Conservation (phyloP, 1,140 invertebrate genomes). For the Venturia canescens region DNA sequence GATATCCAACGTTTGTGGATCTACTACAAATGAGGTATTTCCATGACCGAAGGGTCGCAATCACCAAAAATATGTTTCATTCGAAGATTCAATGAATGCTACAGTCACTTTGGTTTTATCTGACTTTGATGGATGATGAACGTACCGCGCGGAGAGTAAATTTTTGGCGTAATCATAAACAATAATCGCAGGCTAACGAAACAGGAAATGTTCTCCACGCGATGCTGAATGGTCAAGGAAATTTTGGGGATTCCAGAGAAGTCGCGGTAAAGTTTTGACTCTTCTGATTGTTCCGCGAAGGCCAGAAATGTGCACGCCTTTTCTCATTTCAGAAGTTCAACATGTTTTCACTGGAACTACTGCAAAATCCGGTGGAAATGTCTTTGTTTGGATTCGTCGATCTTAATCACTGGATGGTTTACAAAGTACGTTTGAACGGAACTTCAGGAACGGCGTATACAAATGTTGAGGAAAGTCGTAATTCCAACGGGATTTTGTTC, state of each 20-base stretch:
- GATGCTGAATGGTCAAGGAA: background rate
- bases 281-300: background rate
- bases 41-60: too few relatives aligned
- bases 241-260: background rate
- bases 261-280: background rate
- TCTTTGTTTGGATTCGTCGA: constrained; percentile 7
- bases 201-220: constrained; percentile 25
- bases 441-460: too few relatives aligned
- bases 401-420: background rate
- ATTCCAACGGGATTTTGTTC: background rate
- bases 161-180: background rate
- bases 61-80: background rate
- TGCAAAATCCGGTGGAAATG: background rate
- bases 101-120: background rate
- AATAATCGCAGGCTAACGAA: constrained; percentile 1
- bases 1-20: constrained; percentile 28
- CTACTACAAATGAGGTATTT: constrained; percentile 18
- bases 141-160: background rate
- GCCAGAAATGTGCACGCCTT: background rate
- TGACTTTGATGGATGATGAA: background rate
- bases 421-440: background rate
- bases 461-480: background rate
- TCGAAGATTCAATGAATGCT: background rate
- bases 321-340: constrained; percentile 12
- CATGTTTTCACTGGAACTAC: background rate